These are phyloP conservation scores for Dendroctonus ponderosae DNA, from an alignment of 1,140 invertebrate genomes.

Conservation along the genomic window DNA sequence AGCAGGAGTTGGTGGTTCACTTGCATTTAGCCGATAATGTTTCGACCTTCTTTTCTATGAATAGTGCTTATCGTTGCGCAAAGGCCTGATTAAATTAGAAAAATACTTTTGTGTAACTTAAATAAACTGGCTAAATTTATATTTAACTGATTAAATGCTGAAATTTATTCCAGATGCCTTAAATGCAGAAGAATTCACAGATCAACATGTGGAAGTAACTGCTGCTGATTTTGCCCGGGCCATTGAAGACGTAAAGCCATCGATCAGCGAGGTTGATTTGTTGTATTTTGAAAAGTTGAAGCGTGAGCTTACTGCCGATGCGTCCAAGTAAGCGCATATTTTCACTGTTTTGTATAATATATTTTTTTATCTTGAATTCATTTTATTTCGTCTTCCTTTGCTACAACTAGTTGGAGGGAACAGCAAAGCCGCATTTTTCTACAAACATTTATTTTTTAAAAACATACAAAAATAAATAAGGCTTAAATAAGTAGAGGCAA, in stretches of 20 bases:
- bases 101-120: neutral
- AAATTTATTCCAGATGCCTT: constrained; percentile 30
- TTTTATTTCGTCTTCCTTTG: neutral
- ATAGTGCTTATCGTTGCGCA: neutral
- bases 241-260: constrained; percentile 57
- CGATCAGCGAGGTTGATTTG: constrained; percentile 58
- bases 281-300: constrained; percentile 57
- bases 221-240: constrained; percentile 58
- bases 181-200: constrained; percentile 34
- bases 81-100: constrained; percentile 7
- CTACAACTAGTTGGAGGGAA: neutral
- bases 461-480: constrained; percentile 6
- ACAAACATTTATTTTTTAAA: neutral
- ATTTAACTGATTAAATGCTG: neutral
- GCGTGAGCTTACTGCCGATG: constrained; percentile 29
- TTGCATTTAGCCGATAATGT: too few species aligned
- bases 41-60: constrained; percentile 9
- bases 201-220: constrained; percentile 54
- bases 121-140: neutral
- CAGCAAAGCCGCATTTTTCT: neutral
- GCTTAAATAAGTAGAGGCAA: neutral
- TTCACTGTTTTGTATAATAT: too few species aligned
- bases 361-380: too few species aligned
- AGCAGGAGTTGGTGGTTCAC: too few species aligned
- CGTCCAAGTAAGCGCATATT: too few species aligned